phyloP scores from a whole-genome alignment of 1,140 invertebrate genomes.

The Ladona fulva region DNA sequence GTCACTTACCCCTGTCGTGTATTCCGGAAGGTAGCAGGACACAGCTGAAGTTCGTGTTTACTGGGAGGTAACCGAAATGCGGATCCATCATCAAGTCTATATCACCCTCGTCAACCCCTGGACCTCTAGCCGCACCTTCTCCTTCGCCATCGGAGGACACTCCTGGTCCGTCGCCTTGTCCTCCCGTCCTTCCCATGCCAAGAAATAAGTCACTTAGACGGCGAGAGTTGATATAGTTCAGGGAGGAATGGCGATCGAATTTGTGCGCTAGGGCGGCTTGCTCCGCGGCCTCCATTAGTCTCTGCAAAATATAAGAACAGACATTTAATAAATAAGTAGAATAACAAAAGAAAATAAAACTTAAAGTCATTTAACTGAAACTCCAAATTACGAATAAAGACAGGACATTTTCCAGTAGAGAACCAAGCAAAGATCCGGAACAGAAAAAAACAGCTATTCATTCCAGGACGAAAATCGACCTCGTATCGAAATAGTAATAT shows the following conservation, averaged over 20 bases:
- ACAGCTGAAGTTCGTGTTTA: conserved; percentile 78
- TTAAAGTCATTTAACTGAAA: too few relatives aligned
- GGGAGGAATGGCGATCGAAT: conserved; percentile 34
- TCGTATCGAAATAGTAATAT: too few relatives aligned
- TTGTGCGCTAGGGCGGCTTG: conserved; percentile 62
- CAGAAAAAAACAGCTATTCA: too few relatives aligned
- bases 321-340: conserved; percentile 17
- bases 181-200: conserved; percentile 55
- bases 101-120: conserved; percentile 53
- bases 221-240: conserved; percentile 39
- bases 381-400: too few relatives aligned
- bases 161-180: background rate
- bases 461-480: too few relatives aligned
- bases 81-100: conserved; percentile 57
- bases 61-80: conserved; percentile 71
- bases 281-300: conserved; percentile 78
- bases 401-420: too few relatives aligned
- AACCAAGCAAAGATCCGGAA: too few relatives aligned
- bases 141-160: background rate
- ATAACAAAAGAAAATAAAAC: too few relatives aligned
- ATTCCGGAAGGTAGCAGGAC: conserved; percentile 82
- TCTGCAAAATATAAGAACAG: conserved; percentile 42
- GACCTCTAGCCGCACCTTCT: conserved; percentile 14
- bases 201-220: background rate
- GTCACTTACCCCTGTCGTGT: conserved; percentile 57